Evolutionary conservation across 2,113 vertebrate genomes (phyloP).

Genomic region (Alethe diademata): DNA sequence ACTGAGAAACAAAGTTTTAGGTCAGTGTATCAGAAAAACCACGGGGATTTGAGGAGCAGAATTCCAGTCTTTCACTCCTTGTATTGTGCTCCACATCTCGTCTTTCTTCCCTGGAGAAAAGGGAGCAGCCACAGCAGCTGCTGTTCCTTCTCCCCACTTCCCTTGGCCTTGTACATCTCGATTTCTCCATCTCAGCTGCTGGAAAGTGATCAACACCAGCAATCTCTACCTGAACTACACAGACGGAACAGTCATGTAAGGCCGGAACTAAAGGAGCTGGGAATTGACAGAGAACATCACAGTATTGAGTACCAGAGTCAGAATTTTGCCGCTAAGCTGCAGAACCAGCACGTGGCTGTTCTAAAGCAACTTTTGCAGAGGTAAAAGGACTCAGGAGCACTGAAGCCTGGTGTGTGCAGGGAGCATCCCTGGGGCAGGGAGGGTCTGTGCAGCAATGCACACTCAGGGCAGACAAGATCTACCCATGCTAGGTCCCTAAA

Average conservation of each 20-base stretch:
- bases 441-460: background rate
- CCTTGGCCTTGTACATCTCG: background rate
- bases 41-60: background rate
- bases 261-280: background rate
- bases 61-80: background rate
- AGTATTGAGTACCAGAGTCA: background rate
- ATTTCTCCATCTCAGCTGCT: background rate
- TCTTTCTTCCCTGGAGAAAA: background rate
- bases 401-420: background rate
- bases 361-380: background rate
- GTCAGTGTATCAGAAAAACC: background rate
- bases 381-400: background rate
- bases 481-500: background rate
- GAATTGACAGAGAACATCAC: background rate
- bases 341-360: background rate
- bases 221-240: background rate
- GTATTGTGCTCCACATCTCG: background rate
- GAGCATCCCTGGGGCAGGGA: background rate
- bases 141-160: background rate
- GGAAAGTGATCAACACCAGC: background rate
- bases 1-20: background rate
- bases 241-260: background rate
- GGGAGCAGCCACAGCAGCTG: background rate
- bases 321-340: background rate
- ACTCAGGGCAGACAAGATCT: background rate